Base-by-base conservation (phyloP, 2,888 invertebrate species). In the Alcis repandata region DNA sequence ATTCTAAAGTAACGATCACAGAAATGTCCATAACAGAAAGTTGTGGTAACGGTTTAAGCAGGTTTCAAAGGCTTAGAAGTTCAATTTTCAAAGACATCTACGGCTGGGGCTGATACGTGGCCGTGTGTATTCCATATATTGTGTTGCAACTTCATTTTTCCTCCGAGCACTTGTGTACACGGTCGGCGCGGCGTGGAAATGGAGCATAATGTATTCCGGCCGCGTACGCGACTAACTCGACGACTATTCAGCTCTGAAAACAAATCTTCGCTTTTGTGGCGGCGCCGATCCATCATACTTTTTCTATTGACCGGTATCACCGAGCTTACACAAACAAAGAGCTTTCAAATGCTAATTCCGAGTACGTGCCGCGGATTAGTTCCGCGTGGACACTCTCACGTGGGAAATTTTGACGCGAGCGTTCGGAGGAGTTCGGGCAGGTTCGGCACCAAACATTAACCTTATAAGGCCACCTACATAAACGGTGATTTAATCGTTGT, bases 401-500 rank as follows among this genome's bases (percentile, higher is more conserved):
- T 92, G 92, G 91, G 92, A 92, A 92, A 69, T 71, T 71, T 67
- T 57, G 72, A 66, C 32, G 61, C 52, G 65, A 61, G 64, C 63
- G 38, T 49, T 56, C 61, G 46, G 27, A 4, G 49, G 57, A 33
- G 60, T 59, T 71, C 69, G 68, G 64, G 57, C 63, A 74, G 56
- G 83, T 86, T 65, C 56, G 56, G 57, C 52, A 51, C 88, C 86
- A 84, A 87, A 87, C 89, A 91, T 92, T 91, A 90, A 89, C 91
- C 91, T 92, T 91, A 91, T 92, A 92, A 86, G 91, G 92, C 90
- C 89, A 89, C 92, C 91, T 91, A 92, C 92, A 88, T 88, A 84
- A 85, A 82, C 86, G 89, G 88, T 91, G 91, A 91, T 91, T 91
- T 91, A 92, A 91, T 89, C 89, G 82, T 72, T 72, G 82, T 84